Conservation (phyloP, 1,140 invertebrate genomes). For the Drosophila pallidifrons region DNA sequence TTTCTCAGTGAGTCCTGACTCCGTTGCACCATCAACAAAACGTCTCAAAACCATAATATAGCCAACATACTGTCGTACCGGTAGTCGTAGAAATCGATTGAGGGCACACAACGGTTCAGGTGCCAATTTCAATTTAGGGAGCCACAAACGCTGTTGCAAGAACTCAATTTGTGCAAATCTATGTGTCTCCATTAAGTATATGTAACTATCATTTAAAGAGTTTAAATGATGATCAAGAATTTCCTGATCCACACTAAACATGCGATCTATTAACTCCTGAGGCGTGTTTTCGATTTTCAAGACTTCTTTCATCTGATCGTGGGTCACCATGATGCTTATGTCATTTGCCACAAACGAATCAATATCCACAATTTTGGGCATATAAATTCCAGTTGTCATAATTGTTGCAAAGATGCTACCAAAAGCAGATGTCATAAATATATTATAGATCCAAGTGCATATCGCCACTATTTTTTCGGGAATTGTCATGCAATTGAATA, state of each 20-base stretch:
- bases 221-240: background rate
- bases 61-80: background rate
- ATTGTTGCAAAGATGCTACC: background rate
- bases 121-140: constrained; percentile 6
- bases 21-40: no score
- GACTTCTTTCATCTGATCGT: background rate
- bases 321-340: background rate
- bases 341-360: background rate
- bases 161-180: background rate
- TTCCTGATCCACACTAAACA: background rate
- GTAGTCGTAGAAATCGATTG: background rate
- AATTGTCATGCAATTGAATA: background rate
- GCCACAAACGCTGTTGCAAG: background rate
- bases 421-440: background rate
- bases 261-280: background rate
- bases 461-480: background rate
- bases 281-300: background rate
- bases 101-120: background rate
- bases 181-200: constrained; percentile 7
- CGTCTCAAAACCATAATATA: background rate
- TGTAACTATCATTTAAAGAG: constrained; percentile 14
- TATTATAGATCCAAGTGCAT: background rate
- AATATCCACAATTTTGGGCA: background rate
- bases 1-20: background rate
- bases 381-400: background rate